phyloP scores from a whole-genome alignment of 2,888 invertebrate genomes.

The Opisthograptis luteolata region DNA sequence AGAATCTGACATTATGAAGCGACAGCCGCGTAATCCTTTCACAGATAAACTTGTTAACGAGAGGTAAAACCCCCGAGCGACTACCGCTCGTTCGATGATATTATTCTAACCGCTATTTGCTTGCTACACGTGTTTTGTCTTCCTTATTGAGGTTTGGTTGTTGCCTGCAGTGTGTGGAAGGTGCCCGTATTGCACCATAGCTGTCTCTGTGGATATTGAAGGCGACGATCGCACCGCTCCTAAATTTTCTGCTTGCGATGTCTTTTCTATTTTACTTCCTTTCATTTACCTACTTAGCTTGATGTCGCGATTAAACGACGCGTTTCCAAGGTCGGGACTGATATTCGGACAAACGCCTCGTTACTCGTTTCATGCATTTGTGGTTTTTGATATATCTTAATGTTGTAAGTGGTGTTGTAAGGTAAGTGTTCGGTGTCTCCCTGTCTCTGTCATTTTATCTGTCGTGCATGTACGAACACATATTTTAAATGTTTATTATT shows the following conservation, averaged over 20 bases:
- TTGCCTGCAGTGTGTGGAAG: slow-evolving; percentile 75
- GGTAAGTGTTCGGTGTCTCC: slow-evolving; percentile 78
- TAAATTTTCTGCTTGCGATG: slow-evolving; percentile 75
- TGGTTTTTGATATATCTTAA: slow-evolving; percentile 59
- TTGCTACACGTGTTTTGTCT: slow-evolving; percentile 81
- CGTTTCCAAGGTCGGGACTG: slow-evolving; percentile 49
- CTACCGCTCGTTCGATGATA: slow-evolving; percentile 69
- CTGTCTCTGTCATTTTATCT: slow-evolving; percentile 68
- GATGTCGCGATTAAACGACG: slow-evolving; percentile 73
- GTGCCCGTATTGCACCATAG: slow-evolving; percentile 62
- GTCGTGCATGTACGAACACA: slow-evolving; percentile 71
- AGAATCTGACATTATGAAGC: slow-evolving; percentile 99
- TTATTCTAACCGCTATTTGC: slow-evolving; percentile 81
- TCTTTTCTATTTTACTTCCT: slow-evolving; percentile 66
- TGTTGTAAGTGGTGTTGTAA: slow-evolving; percentile 56
- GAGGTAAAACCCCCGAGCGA: slow-evolving; percentile 89
- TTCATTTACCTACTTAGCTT: slow-evolving; percentile 63
- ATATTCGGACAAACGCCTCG: slow-evolving; percentile 61
- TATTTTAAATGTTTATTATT: slow-evolving; percentile 51
- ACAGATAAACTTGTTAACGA: slow-evolving; percentile 99
- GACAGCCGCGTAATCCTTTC: slow-evolving; percentile 98
- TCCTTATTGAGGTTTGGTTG: slow-evolving; percentile 78
- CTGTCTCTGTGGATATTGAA: slow-evolving; percentile 70
- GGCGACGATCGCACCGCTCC: slow-evolving; percentile 80
- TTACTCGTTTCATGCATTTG: slow-evolving; percentile 72